Base-by-base conservation (phyloP, 2,113 vertebrate genomes). In the Pelusios castaneus region DNA sequence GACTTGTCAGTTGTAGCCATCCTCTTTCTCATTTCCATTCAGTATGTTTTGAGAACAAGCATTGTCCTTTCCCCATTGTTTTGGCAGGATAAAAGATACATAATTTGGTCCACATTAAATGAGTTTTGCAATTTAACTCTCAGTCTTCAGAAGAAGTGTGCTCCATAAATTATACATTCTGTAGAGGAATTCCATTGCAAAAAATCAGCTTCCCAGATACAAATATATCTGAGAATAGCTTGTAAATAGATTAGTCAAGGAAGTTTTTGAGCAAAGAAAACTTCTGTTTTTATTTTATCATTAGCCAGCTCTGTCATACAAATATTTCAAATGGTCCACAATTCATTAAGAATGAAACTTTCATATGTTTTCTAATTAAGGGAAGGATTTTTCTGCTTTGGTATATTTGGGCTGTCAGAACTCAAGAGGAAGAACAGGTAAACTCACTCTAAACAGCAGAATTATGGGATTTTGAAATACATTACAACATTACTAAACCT, bases 371-470 rank as follows among this genome's bases (percentile, higher is more conserved):
- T 45, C 24, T 21, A 93, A 19, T 82, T 90, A 54, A 2, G 87
- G 7, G 2, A 10, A 80, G 63, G 34, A 43, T 89, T 84, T 49
- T n/a, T 6, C 3, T 7, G 21, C 8, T 12, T 60, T 76, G 31
- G 24, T 67, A 78, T 1, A 58, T 70, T 75, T 70, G 91, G n/a
- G 25, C 25, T 91, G 24, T 1, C 29, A 25, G 3, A 16, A 22
- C 6, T 85, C 80, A 79, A 52, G 54, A 22, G 55, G 6, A 5
- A 90, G 0, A 45, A 0, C 13, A 84, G 5, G 34, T 38, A n/a
- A 80, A 89, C 22, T 70, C 85, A 79, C 90, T 87, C 3, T 82
- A 85, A n/a, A 51, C 41, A 75, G n/a, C 54, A 25, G n/a, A 19
- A 47, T 22, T 43, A 54, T 0, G 0, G 45, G 82, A 6, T 78